These are phyloP conservation scores for Channa argus DNA, from an alignment of 2,113 vertebrate species.

Conservation along the genomic window DNA sequence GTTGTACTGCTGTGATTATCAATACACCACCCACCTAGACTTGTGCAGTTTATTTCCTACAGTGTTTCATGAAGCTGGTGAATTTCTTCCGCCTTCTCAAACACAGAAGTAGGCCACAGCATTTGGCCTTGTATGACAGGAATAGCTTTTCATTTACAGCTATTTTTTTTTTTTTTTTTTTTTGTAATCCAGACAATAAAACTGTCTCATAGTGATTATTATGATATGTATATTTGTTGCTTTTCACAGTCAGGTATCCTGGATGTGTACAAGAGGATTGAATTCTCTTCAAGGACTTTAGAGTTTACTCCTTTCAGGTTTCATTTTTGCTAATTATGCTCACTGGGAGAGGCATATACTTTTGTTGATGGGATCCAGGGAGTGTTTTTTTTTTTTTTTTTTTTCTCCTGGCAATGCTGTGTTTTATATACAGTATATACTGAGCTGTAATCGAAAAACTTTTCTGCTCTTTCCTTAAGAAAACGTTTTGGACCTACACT, in stretches of 20 bases:
- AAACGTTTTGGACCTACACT: not conserved
- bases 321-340: conserved; percentile 46
- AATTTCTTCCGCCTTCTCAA: too few species aligned
- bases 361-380: conserved; percentile 17
- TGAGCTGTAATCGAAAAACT: not conserved
- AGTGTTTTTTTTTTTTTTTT: conserved; percentile 37
- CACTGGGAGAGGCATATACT: conserved; percentile 37
- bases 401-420: conserved; percentile 10
- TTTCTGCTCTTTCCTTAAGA: not conserved
- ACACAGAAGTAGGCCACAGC: too few species aligned
- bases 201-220: not conserved
- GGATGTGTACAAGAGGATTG: not conserved
- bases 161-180: too few species aligned
- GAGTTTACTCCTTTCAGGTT: conserved; percentile 4
- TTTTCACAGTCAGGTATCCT: not conserved
- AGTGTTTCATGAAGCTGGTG: too few species aligned
- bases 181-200: not conserved
- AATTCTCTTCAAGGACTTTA: conserved; percentile 29
- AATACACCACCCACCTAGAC: too few species aligned
- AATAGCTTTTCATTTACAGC: too few species aligned
- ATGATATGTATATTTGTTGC: not conserved
- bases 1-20: too few species aligned
- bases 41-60: too few species aligned
- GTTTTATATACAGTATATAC: not conserved
- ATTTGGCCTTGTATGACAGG: too few species aligned